phyloP scores from a whole-genome alignment of 2,888 invertebrate genomes.

The Netelia melanura region DNA sequence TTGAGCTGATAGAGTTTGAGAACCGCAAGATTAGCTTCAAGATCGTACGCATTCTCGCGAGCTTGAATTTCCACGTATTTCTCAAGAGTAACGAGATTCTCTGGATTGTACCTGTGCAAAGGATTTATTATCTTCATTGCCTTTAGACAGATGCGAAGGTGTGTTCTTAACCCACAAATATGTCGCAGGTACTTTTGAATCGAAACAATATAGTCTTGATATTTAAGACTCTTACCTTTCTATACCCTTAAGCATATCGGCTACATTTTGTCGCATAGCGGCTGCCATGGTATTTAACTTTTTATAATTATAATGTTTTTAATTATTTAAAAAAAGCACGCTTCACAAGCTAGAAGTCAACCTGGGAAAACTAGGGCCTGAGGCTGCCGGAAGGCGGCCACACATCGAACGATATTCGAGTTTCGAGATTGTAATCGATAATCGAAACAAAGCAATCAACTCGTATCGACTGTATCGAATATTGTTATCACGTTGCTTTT shows the following conservation, averaged over 20 bases:
- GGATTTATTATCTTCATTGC: not conserved
- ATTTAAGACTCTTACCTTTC: slow-evolving; percentile 89
- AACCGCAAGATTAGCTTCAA: slow-evolving; percentile 98
- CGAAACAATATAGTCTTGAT: not conserved
- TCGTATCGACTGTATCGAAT: not conserved
- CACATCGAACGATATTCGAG: not conserved
- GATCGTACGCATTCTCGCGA: slow-evolving; percentile 96
- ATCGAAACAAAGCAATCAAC: not conserved
- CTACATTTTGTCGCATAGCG: slow-evolving; percentile 94
- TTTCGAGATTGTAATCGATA: not conserved
- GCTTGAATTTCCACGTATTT: slow-evolving; percentile 97
- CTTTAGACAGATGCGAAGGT: too few relatives aligned
- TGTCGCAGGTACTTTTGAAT: not conserved
- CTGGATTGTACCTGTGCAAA: slow-evolving; percentile 95
- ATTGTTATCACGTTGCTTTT: not conserved
- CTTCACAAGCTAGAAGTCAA: slow-evolving; percentile 26
- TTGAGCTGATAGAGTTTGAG: slow-evolving; percentile 99
- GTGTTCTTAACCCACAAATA: slow-evolving; percentile 40
- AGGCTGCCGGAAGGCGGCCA: not conserved
- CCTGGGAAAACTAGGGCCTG: not conserved
- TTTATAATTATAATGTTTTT: slow-evolving; percentile 65
- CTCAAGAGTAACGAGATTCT: slow-evolving; percentile 95
- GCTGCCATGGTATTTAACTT: slow-evolving; percentile 88
- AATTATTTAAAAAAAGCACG: slow-evolving; percentile 48
- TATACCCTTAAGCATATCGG: slow-evolving; percentile 95